These are phyloP conservation scores for Eilema griseolum DNA, from an alignment of 2,888 invertebrate species.

Conservation along the genomic window DNA sequence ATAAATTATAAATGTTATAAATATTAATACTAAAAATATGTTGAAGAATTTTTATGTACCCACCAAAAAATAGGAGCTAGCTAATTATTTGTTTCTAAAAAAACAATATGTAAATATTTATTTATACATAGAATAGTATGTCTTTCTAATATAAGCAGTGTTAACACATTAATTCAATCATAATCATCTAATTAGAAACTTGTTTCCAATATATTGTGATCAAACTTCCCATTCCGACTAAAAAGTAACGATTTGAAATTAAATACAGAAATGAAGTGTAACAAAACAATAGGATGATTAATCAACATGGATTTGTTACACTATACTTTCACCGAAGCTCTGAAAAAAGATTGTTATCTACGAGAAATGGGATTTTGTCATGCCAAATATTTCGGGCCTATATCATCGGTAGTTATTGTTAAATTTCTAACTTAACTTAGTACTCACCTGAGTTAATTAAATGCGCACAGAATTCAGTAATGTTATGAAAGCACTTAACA, in stretches of 20 bases:
- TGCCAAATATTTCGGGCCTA: slow-evolving; percentile 31
- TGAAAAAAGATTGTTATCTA: slow-evolving; percentile 55
- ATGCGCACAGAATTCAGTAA: slow-evolving; percentile 61
- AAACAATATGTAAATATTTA: background rate
- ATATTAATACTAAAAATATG: background rate
- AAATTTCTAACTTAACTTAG: slow-evolving; percentile 52
- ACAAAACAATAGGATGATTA: slow-evolving; percentile 57
- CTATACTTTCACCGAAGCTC: slow-evolving; percentile 60
- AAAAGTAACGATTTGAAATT: slow-evolving; percentile 34
- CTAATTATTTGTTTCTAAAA: background rate
- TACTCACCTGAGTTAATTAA: slow-evolving; percentile 68
- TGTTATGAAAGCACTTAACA: slow-evolving; percentile 65
- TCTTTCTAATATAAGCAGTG: background rate
- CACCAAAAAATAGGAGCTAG: background rate
- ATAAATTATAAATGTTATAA: background rate
- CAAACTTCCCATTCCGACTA: slow-evolving; percentile 28
- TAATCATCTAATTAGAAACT: slow-evolving; percentile 35
- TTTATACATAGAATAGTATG: background rate
- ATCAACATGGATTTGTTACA: slow-evolving; percentile 45
- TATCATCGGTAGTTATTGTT: slow-evolving; percentile 33
- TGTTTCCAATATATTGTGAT: slow-evolving; percentile 41
- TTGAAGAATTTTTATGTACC: background rate
- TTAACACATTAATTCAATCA: background rate
- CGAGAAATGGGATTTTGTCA: slow-evolving; percentile 37
- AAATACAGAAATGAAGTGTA: slow-evolving; percentile 48